A percentile compares a stretch with the other conserved stretches of the same genome.
Evolutionary conservation across 2,113 vertebrate genomes (phyloP).

Genomic region (Nannospalax galili): DNA sequence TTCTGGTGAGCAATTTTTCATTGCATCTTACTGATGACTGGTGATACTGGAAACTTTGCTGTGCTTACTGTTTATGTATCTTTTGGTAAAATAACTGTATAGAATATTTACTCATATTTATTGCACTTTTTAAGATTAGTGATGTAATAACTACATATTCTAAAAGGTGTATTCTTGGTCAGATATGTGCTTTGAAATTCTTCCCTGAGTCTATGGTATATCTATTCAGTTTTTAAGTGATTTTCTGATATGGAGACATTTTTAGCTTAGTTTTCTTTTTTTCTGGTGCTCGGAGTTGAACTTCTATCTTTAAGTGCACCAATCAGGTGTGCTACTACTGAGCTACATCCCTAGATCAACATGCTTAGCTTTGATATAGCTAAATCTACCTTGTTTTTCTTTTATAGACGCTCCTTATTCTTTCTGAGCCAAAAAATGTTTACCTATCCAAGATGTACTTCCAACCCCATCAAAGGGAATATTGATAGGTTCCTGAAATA

Average conservation of each 20-base stretch:
- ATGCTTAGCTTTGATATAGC: neutral
- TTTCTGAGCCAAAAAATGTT: neutral
- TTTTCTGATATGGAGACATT: neutral
- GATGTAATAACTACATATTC: neutral
- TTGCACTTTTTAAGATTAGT: neutral
- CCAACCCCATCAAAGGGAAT: neutral
- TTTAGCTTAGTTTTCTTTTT: neutral
- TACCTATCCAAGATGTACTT: neutral
- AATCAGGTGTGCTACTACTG: neutral
- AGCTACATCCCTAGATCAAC: neutral
- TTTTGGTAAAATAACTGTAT: neutral
- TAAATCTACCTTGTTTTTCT: neutral
- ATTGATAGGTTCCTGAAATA: neutral
- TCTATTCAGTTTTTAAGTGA: neutral
- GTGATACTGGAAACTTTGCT: neutral
- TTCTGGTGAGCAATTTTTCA: neutral
- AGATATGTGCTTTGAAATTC: neutral
- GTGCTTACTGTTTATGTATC: neutral
- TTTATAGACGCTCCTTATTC: neutral
- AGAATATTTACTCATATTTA: neutral
- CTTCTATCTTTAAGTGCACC: neutral
- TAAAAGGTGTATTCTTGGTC: neutral
- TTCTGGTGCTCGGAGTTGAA: neutral
- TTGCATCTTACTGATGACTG: neutral
- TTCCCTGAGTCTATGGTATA: neutral